phyloP scores from a whole-genome alignment of 2,113 vertebrate species.

The Gallinago media region DNA sequence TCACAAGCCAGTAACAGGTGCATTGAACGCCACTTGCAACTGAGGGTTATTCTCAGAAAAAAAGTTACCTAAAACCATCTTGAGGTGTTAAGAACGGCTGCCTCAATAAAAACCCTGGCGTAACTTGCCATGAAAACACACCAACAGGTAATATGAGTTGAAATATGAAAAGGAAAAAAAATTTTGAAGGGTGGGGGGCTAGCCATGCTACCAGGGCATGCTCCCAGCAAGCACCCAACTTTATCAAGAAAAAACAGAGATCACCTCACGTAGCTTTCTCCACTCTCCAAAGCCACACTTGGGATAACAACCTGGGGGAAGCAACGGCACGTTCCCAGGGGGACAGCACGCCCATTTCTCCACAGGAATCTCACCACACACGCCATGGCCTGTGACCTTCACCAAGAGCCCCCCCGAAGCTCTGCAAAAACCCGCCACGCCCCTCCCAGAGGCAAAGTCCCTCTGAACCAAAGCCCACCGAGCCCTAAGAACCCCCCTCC shows the following conservation, averaged over 20 bases:
- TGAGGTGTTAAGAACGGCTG: neutral
- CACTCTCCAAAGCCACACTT: fast-evolving
- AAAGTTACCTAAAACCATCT: neutral
- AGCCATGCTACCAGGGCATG: fast-evolving
- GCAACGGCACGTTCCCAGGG: neutral
- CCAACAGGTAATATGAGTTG: neutral
- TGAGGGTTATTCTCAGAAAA: neutral
- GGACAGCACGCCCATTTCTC: too few relatives aligned
- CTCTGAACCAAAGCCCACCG: too few relatives aligned
- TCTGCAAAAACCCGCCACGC: fast-evolving
- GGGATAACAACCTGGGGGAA: too few relatives aligned
- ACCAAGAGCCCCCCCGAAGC: neutral
- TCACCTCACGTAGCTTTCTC: fast-evolving
- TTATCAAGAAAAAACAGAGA: neutral
- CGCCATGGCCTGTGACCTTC: neutral
- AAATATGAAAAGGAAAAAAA: neutral
- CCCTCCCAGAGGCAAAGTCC: neutral
- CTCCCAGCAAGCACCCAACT: too few relatives aligned
- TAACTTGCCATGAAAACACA: neutral
- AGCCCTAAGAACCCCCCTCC: fast-evolving
- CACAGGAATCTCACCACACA: neutral
- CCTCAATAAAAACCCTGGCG: neutral
- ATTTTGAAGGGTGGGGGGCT: too few relatives aligned
- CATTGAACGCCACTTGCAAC: fast-evolving
- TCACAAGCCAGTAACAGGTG: fast-evolving